Evolutionary conservation across 2,888 invertebrate genomes (phyloP).

Genomic region (Cerastoderma edule): DNA sequence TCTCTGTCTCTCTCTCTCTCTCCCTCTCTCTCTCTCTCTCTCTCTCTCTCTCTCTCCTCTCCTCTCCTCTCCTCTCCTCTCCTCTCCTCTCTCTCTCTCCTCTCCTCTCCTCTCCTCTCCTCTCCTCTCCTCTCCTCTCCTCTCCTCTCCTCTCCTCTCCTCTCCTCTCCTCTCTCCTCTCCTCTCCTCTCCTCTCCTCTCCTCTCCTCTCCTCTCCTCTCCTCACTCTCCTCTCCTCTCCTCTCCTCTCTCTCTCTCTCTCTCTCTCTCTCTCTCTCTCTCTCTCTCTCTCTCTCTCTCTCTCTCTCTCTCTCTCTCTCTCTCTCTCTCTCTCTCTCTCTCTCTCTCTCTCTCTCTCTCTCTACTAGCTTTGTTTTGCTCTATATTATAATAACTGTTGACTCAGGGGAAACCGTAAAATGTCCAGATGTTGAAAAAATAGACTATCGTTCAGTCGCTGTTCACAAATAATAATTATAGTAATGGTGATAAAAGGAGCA

Average conservation of each 20-base stretch:
- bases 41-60: conserved; percentile 29
- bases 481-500: too few relatives aligned
- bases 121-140: not conserved
- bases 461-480: too few relatives aligned
- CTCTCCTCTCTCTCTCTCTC: not conserved
- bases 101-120: not conserved
- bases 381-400: too few relatives aligned
- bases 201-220: not conserved
- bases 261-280: not conserved
- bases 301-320: not conserved
- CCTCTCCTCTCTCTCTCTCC: conserved; percentile 22
- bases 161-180: not conserved
- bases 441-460: too few relatives aligned
- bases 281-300: not conserved
- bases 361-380: not conserved
- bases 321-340: not conserved
- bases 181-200: not conserved
- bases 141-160: not conserved
- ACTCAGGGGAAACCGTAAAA: too few relatives aligned
- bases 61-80: conserved; percentile 6
- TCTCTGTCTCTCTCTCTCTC: conserved; percentile 27
- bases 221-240: not conserved
- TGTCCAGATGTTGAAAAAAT: too few relatives aligned
- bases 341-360: not conserved
- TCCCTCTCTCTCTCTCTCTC: conserved; percentile 24